Evolutionary conservation across 1,140 invertebrate genomes (phyloP).

Genomic region (Wasmannia auropunctata): DNA sequence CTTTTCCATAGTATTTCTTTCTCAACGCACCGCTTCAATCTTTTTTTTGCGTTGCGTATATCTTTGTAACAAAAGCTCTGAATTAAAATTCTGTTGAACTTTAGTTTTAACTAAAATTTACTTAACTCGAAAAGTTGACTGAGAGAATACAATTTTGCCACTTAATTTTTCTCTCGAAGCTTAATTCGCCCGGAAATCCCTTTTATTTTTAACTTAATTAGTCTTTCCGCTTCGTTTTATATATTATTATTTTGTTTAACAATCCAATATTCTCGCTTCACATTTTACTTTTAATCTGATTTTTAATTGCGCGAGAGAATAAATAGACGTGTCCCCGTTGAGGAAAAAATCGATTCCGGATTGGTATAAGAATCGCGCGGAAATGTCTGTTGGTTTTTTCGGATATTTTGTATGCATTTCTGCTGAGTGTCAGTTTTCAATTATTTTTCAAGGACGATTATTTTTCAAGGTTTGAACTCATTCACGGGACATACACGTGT

Average conservation of each 20-base stretch:
- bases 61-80: not conserved
- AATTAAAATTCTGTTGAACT: slow-evolving; percentile 3
- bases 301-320: not conserved
- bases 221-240: not conserved
- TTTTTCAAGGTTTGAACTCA: not conserved
- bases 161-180: not conserved
- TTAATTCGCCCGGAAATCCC: not conserved
- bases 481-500: not conserved
- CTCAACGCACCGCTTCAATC: not conserved
- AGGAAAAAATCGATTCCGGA: not conserved
- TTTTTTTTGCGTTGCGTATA: not conserved
- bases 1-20: not conserved
- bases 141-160: not conserved
- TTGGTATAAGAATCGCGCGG: not conserved
- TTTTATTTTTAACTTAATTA: not conserved
- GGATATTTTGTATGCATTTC: not conserved
- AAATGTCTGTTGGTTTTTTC: not conserved
- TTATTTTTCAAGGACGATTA: not conserved
- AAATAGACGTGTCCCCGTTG: not conserved
- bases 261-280: not conserved
- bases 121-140: not conserved
- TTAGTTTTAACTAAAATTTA: not conserved
- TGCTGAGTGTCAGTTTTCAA: not conserved
- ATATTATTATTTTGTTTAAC: not conserved
- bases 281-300: not conserved